phyloP scores from a whole-genome alignment of 2,113 vertebrate genomes.

The Colinus virginianus region DNA sequence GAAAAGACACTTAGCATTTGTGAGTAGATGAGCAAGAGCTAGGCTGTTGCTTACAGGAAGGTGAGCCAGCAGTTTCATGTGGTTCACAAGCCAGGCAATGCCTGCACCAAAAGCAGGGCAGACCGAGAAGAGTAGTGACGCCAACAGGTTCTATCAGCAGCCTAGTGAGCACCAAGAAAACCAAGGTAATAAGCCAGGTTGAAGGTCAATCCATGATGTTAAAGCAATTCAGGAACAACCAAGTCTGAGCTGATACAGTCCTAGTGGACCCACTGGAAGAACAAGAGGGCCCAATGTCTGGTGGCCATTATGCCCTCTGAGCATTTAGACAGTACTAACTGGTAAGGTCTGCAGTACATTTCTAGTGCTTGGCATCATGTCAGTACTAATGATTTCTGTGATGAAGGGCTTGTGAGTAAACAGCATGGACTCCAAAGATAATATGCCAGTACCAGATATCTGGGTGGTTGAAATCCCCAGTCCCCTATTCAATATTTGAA shows the following conservation, averaged over 20 bases:
- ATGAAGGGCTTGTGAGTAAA: too few species aligned
- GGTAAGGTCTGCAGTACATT: not conserved
- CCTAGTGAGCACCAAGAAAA: not conserved
- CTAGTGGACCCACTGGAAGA: not conserved
- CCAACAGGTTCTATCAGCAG: not conserved
- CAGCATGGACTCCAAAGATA: not conserved
- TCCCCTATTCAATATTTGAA: not conserved
- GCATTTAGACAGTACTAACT: not conserved
- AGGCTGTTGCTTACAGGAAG: not conserved
- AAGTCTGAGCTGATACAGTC: not conserved
- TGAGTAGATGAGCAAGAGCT: not conserved
- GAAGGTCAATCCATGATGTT: not conserved
- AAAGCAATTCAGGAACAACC: not conserved
- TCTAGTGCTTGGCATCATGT: not conserved
- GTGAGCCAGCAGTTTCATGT: not conserved
- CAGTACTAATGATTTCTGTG: not conserved
- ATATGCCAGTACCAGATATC: not conserved
- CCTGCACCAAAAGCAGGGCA: not conserved
- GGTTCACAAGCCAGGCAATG: not conserved
- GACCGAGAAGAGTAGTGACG: rapidly evolving
- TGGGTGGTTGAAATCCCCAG: too few species aligned
- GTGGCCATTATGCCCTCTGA: not conserved
- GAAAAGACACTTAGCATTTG: not conserved
- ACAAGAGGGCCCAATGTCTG: not conserved
- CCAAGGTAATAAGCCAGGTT: not conserved